Evolutionary conservation across 2,113 vertebrate genomes (phyloP).

Genomic region (Rhabdomys dilectus): DNA sequence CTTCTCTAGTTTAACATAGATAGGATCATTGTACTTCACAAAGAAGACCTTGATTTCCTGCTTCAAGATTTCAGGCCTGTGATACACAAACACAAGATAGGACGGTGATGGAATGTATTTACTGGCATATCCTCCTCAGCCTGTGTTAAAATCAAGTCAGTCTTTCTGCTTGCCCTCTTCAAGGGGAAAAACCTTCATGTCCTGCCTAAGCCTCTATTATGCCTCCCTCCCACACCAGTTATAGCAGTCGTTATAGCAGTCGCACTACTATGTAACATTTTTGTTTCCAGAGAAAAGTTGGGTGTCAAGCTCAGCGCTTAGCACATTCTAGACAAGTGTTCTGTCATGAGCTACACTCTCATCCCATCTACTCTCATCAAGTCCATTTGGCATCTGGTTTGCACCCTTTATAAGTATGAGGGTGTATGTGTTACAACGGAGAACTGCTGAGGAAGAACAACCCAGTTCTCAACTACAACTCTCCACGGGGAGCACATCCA

Average conservation of each 20-base stretch:
- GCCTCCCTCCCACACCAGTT: too few relatives aligned
- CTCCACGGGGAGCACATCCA: background rate
- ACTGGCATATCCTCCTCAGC: background rate
- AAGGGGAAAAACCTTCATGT: background rate
- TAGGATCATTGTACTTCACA: slow-evolving; percentile 99
- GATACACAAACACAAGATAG: slow-evolving; percentile 57
- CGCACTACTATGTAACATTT: background rate
- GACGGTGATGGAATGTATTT: background rate
- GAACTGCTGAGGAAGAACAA: slow-evolving; percentile 13
- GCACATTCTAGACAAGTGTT: background rate
- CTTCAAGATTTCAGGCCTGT: slow-evolving; percentile 98
- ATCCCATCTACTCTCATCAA: background rate
- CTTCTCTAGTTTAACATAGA: slow-evolving; percentile 99
- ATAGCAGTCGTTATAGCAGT: background rate
- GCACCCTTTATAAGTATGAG: slow-evolving; percentile 7
- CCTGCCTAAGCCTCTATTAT: background rate
- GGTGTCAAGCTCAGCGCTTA: background rate
- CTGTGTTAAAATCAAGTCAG: background rate
- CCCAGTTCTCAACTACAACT: background rate
- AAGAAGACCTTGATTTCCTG: slow-evolving; percentile 99
- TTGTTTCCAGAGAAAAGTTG: background rate
- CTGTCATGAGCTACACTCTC: background rate
- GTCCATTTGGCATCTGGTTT: background rate
- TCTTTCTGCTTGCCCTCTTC: background rate
- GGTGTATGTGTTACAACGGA: background rate